Evolutionary conservation across 2,113 vertebrate genomes (phyloP).

Genomic region (Sardina pilchardus): DNA sequence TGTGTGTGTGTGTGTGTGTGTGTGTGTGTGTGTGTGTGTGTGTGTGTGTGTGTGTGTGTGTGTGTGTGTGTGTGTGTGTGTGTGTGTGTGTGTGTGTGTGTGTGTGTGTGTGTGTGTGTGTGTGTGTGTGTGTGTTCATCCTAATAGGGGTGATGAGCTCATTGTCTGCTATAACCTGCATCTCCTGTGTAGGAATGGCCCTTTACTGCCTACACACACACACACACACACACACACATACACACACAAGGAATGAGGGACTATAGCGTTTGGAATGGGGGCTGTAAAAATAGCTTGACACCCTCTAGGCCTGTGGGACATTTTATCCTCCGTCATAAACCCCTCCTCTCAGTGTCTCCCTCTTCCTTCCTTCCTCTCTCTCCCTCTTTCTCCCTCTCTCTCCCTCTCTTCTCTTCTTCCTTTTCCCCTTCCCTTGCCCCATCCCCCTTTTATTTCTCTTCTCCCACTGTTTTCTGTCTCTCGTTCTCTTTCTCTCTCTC

Average conservation of each 20-base stretch:
- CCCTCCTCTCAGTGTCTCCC: constrained; percentile 57
- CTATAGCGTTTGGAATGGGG: constrained; percentile 46
- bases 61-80: constrained; percentile 45
- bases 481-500: background rate
- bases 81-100: constrained; percentile 66
- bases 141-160: constrained; percentile 12
- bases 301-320: constrained; percentile 66
- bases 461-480: background rate
- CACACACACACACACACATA: background rate
- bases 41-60: constrained; percentile 9
- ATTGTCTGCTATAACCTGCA: constrained; percentile 22
- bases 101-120: constrained; percentile 40
- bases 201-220: background rate
- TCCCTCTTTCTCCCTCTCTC: constrained; percentile 5
- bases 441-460: background rate
- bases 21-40: constrained; percentile 9
- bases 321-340: constrained; percentile 66
- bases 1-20: constrained; percentile 57
- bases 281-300: constrained; percentile 77
- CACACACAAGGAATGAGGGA: constrained; percentile 61
- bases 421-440: background rate
- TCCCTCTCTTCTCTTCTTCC: background rate
- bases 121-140: constrained; percentile 60
- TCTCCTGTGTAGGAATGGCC: constrained; percentile 17
- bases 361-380: constrained; percentile 35